Evolutionary conservation across 2,113 vertebrate genomes (phyloP).

Genomic region (Petrocephalus microphthalmus): DNA sequence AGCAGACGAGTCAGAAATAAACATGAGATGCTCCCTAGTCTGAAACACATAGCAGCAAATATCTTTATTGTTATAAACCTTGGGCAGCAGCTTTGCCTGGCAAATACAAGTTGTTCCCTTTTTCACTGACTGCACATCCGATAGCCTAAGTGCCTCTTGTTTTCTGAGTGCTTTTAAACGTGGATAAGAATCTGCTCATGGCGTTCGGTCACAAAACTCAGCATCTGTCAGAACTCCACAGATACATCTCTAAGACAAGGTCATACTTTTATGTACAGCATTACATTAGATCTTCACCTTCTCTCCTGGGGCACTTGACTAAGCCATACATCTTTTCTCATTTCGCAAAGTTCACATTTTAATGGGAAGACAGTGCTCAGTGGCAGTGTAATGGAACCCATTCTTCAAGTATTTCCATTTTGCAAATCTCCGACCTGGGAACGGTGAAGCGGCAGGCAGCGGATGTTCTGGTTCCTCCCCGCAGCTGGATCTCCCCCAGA

Average conservation of each 20-base stretch:
- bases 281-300: constrained; percentile 60
- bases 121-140: constrained; percentile 23
- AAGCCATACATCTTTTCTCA: constrained; percentile 62
- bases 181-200: constrained; percentile 36
- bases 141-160: constrained; percentile 50
- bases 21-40: constrained; percentile 1
- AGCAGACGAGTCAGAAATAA: constrained; percentile 36
- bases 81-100: constrained; percentile 28
- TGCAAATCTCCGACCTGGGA: constrained; percentile 36
- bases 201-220: constrained; percentile 51
- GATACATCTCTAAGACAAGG: constrained; percentile 52
- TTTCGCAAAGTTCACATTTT: constrained; percentile 83
- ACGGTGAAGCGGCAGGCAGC: constrained; percentile 25
- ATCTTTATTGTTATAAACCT: constrained; percentile 34
- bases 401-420: constrained; percentile 89
- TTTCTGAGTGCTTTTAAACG: constrained; percentile 36
- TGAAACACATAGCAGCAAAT: constrained; percentile 71
- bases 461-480: constrained; percentile 51
- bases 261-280: constrained; percentile 58
- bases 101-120: constrained; percentile 29
- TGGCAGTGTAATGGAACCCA: constrained; percentile 78
- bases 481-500: constrained; percentile 54
- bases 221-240: constrained; percentile 61
- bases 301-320: constrained; percentile 76
- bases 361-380: constrained; percentile 88